Percentiles rank a stretch among this genome's conserved stretches.
phyloP scores from a whole-genome alignment of 2,797 vertebrate genomes.

The Dendrocincla fuliginosa region DNA sequence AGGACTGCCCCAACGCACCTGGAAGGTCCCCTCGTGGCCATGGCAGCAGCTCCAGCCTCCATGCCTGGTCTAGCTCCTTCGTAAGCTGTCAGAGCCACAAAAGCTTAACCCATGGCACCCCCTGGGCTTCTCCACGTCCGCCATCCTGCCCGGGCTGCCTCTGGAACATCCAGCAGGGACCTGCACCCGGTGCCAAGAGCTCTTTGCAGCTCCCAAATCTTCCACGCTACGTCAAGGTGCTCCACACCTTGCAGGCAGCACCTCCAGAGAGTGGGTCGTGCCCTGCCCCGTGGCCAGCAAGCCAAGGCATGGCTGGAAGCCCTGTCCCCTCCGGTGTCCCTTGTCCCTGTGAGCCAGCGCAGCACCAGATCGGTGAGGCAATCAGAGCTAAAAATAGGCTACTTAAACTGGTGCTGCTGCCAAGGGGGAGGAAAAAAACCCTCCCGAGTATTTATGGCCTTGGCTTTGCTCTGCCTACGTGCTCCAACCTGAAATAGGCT shows the following conservation, averaged over 20 bases:
- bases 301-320: background rate
- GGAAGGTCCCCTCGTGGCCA: background rate
- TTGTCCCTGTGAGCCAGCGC: background rate
- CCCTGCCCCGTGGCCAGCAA: fast-evolving
- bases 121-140: background rate
- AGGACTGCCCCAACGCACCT: background rate
- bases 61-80: background rate
- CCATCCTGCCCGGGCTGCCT: background rate
- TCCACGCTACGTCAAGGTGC: background rate
- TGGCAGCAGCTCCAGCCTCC: background rate
- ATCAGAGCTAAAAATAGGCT: slow-evolving; percentile 63
- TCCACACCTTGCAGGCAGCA: background rate
- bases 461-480: slow-evolving; percentile 48
- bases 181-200: fast-evolving
- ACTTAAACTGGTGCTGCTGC: slow-evolving; percentile 53
- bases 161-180: background rate
- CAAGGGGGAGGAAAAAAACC: background rate
- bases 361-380: background rate
- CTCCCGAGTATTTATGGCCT: background rate
- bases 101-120: background rate
- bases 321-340: background rate
- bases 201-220: background rate
- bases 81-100: background rate
- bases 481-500: slow-evolving; percentile 51
- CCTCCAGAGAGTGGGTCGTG: fast-evolving